These are phyloP conservation scores for Coecobrya sp. DNA, from an alignment of 2,888 invertebrate genomes.

Conservation along the genomic window DNA sequence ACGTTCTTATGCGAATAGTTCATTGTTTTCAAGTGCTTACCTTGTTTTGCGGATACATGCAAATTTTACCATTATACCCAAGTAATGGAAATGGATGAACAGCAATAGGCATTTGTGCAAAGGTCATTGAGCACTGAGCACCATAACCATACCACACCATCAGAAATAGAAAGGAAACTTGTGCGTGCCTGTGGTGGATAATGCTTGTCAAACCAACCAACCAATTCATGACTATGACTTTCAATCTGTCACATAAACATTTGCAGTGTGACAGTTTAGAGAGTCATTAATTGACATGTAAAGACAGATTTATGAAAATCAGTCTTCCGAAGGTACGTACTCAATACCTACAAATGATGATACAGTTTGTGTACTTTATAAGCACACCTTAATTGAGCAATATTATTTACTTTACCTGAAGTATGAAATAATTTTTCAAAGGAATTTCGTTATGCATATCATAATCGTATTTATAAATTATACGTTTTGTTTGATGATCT, in stretches of 20 bases:
- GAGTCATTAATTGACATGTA: conserved; percentile 76
- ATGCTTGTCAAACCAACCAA: conserved; percentile 41
- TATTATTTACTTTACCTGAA: not conserved
- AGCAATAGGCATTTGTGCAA: conserved; percentile 41
- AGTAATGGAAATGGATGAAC: conserved; percentile 9
- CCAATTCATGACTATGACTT: conserved; percentile 71
- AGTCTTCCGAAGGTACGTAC: conserved; percentile 55
- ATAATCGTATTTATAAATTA: not conserved
- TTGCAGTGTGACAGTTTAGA: conserved; percentile 79
- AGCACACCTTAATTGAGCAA: not conserved
- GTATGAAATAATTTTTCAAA: not conserved
- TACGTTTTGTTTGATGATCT: not conserved
- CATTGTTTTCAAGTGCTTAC: conserved; percentile 21
- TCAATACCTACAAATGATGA: too few relatives aligned
- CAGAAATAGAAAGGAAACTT: conserved; percentile 76
- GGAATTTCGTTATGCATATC: not conserved
- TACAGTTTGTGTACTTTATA: not conserved
- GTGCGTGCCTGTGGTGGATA: conserved; percentile 28
- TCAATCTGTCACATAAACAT: conserved; percentile 77
- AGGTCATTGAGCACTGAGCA: conserved; percentile 81
- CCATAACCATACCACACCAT: conserved; percentile 25
- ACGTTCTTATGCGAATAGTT: conserved; percentile 8
- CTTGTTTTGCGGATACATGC: conserved; percentile 32
- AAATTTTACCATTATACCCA: conserved; percentile 29
- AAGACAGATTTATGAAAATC: conserved; percentile 73